phyloP scores from a whole-genome alignment of 2,888 invertebrate genomes.

The Eupithecia dodoneata region DNA sequence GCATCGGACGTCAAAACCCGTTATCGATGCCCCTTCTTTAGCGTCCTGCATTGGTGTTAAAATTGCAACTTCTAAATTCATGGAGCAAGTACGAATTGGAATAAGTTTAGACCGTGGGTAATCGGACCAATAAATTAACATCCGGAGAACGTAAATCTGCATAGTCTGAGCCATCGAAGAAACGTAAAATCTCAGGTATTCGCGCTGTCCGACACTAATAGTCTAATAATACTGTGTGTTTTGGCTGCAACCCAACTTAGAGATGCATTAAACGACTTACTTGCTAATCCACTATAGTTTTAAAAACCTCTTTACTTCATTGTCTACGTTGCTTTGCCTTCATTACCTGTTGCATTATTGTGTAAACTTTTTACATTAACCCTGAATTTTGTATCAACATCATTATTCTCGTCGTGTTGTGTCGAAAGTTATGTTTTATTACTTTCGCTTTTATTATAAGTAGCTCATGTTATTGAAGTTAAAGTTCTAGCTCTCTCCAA shows the following conservation, averaged over 20 bases:
- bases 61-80: not conserved
- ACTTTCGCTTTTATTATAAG: conserved; percentile 55
- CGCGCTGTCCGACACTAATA: conserved; percentile 64
- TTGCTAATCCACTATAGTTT: conserved; percentile 25
- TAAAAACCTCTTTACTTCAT: conserved; percentile 34
- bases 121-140: conserved; percentile 29
- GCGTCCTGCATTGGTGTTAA: conserved; percentile 11
- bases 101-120: conserved; percentile 15
- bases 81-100: not conserved
- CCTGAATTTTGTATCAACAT: conserved; percentile 46
- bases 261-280: conserved; percentile 54
- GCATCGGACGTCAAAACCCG: conserved; percentile 22
- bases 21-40: conserved; percentile 28
- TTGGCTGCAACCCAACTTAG: conserved; percentile 73
- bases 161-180: conserved; percentile 35
- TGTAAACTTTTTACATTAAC: conserved; percentile 38
- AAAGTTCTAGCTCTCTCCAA: conserved; percentile 37
- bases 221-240: conserved; percentile 77
- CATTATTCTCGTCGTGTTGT: conserved; percentile 41
- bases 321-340: conserved; percentile 26
- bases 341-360: conserved; percentile 39
- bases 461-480: conserved; percentile 48
- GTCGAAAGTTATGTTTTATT: conserved; percentile 54
- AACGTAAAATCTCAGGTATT: conserved; percentile 65
- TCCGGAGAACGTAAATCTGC: conserved; percentile 49